Base-by-base conservation (phyloP, 2,797 vertebrate species). In the Poliocrania exsul region DNA sequence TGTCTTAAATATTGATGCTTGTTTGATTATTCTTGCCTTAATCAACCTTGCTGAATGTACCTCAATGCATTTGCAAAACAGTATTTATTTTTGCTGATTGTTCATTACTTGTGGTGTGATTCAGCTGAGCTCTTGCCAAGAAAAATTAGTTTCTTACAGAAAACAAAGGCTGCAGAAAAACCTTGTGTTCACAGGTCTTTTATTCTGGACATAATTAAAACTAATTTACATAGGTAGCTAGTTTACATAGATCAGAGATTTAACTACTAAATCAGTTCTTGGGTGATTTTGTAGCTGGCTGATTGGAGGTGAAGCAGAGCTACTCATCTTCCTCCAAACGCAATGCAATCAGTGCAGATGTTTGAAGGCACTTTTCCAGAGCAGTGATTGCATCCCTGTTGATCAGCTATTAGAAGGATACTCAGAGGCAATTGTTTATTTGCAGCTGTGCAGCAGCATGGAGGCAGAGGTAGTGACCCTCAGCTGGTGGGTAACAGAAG, bases 151-250 rank as follows among this genome's bases (percentile, higher is more conserved):
- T 67, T 82, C 73, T 94, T 84, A 60, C 7, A 92, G 66, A 71
- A 91, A 91, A 81, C 25, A 90, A 81, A 93, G 78, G 69, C 88
- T 94, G 85, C 91, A 91, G 89, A 82, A 93, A 81, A 96, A 23
- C 15, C 11, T 56, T 12, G 5, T 69, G 61, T 92, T 96, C 14
- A 1, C 28, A 91, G 73, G 54, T 77, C 50, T 94, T 94, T 83
- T 81, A 78, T 93, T 94, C 92, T 94, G 72, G 62, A 56, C 91
- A 69, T 89, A 96, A 95, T 92, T 95, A 83, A 94, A 95, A 94
- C 71, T 96, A 83, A 94, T 95, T 94, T 93, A 93, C 78, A 80
- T 66, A 87, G 65, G 53, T 95, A 94, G 95, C 89, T 95, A 91
- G 81, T 84, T 92, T 94, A 62, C 26, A 62, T 71, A 90, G 95